Percentiles rank a stretch among this genome's conserved stretches.
Conservation (phyloP, 2,888 invertebrate genomes). For the Campoplex nolae region DNA sequence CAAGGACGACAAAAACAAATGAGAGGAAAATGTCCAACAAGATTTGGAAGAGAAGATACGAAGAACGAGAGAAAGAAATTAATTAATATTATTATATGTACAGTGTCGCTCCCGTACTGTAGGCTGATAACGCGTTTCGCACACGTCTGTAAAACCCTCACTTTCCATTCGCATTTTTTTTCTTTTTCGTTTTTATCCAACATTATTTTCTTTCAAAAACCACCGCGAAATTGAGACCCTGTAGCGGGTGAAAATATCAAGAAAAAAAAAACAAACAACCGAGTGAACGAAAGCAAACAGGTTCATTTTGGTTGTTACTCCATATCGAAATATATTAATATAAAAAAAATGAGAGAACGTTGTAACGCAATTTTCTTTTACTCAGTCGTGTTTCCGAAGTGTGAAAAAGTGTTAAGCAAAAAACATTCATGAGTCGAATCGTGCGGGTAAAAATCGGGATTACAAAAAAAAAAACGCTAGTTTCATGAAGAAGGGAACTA, state of each 20-base stretch:
- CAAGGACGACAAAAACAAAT: neutral
- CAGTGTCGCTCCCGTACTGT: constrained; percentile 73
- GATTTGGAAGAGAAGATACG: constrained; percentile 70
- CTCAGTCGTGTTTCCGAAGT: constrained; percentile 18
- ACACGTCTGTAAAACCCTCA: constrained; percentile 58
- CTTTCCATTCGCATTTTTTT: constrained; percentile 63
- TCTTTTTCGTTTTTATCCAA: constrained; percentile 22
- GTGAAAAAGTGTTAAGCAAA: neutral
- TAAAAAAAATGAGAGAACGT: neutral
- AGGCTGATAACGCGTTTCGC: constrained; percentile 74
- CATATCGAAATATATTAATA: constrained; percentile 24
- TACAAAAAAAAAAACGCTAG: too few species aligned
- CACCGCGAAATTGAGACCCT: constrained; percentile 63
- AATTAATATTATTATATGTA: constrained; percentile 72
- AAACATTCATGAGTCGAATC: neutral
- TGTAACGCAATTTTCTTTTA: neutral
- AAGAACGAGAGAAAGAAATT: constrained; percentile 72
- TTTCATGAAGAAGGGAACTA: neutral
- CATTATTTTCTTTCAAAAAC: constrained; percentile 52
- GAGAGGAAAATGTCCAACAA: constrained; percentile 77
- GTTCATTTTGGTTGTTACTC: constrained; percentile 11
- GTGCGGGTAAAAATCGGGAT: too few species aligned
- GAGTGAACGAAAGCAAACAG: constrained; percentile 22
- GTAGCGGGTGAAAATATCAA: neutral
- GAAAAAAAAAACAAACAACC: constrained; percentile 11